Percentiles rank a stretch among this genome's conserved stretches.
Conservation (phyloP, 2,113 vertebrate species). For the Cepphus grylle region DNA sequence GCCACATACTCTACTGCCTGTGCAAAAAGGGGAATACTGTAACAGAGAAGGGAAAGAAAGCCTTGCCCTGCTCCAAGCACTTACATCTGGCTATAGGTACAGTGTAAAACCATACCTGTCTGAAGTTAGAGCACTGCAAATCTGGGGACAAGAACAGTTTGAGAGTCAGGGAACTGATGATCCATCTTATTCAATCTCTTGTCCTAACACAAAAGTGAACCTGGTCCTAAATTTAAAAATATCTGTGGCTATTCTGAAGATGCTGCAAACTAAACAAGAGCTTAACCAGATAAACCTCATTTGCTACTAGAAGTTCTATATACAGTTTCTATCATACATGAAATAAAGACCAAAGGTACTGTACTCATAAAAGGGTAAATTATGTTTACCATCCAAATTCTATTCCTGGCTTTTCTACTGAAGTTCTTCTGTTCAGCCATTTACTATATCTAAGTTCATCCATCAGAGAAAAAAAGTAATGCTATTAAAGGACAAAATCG, state of each 20-base stretch:
- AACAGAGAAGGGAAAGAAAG: not conserved
- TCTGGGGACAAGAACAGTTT: not conserved
- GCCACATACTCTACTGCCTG: not conserved
- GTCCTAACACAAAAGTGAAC: not conserved
- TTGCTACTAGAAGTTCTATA: not conserved
- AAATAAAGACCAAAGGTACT: not conserved
- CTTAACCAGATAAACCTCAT: not conserved
- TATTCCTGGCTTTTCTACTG: not conserved
- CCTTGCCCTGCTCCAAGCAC: fast-evolving
- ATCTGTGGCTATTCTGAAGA: not conserved
- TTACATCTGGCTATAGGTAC: not conserved
- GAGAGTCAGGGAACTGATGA: not conserved
- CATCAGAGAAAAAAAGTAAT: not conserved
- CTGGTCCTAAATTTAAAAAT: not conserved
- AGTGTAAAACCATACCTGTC: not conserved
- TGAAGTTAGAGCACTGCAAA: not conserved
- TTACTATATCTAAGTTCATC: not conserved
- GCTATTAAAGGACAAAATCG: not conserved
- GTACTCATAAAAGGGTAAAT: not conserved
- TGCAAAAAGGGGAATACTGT: not conserved
- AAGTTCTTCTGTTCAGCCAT: not conserved
- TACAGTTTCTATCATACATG: not conserved
- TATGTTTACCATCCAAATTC: not conserved
- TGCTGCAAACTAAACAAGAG: not conserved
- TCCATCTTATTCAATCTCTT: not conserved